Evolutionary conservation across 2,797 vertebrate genomes (phyloP), one percentile per base, ranked within the genome.

Genomic region (Lacerta viridis): DNA sequence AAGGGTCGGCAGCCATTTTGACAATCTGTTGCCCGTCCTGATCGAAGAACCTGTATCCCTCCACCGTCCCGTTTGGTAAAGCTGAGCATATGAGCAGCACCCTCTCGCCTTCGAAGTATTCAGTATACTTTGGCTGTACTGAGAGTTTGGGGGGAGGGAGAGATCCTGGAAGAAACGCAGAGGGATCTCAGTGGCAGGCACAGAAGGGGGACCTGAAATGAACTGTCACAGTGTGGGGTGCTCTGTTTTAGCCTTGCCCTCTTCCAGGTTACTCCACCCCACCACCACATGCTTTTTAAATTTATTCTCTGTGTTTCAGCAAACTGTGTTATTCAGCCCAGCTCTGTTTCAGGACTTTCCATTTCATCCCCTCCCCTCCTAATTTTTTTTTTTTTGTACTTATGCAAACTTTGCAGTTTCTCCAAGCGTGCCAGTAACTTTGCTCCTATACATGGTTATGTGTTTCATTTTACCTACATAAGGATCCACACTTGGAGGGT

Each of bases 51-150:
- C 71, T 50, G 33, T 59, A 88, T n/a, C 27, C 39, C 1, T 2
- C 5, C 46, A 74, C 50, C 0, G 25, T 68, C 27, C 27, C 0
- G 1, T 85, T 89, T 17, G 8, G 25, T 5, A 18, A 23, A 68
- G 71, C 71, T 20, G 59, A 39, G 43, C 88, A 89, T 2, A 0
- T 41, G 8, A 89, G 3, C 3, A 3, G 8, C 4, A 89, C 5
- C 0, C 2, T 8, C 39, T 89, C 88, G 0, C 83, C 88, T 85
- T 89, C 88, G 33, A 76, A 89, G 68, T 89, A 89, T 27, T 68
- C 18, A 7, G 1, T 25, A 33, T 89, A 27, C 2, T 1, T 1
- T 7, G 69, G 41, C 7, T 29, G 0, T 7, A 76, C 59, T 1
- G 27, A 59, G 36, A 89, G 69, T 33, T 2, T 18, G 4, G 88